Base-by-base conservation (phyloP, 2,888 invertebrate species). In the Dicycla oo region DNA sequence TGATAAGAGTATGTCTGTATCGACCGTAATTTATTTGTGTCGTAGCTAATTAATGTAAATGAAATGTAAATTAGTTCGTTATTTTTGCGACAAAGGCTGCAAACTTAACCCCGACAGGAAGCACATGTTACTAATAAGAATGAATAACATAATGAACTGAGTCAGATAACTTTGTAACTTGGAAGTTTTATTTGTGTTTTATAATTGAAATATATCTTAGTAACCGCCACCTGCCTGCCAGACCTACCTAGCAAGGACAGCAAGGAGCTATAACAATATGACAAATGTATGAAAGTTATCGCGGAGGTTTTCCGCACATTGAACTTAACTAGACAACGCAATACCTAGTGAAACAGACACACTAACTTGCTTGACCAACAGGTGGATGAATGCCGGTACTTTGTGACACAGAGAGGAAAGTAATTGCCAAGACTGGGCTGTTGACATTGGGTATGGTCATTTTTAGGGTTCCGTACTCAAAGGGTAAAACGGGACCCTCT, bases 41-140 rank as follows among this genome's bases (percentile, higher is more conserved):
- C 62, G 40, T 38, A 51, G 68, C 60, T 76, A 71, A 82, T 77
- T 76, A 64, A 65, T 65, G 69, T 67, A 49, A 60, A 43, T 38
- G 49, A 58, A 56, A 74, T 76, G 72, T 47, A 63, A 79, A 84
- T 77, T 60, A 43, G 23, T 54, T 81, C 43, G 62, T 72, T 79
- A 72, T 66, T 81, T 70, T 73, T 30, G 64, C 62, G 76, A 47
- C 34, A 49, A 34, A 58, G 13, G 20, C 20, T 49, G 34, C n/a
- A 40, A 62, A 38, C 34, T 11, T 64, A 38, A 63, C 45, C 57
- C 43, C 34, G 51, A 53, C 63, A 71, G 56, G 69, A 64, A n/a
- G n/a, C n/a, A n/a, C n/a, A n/a, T 69, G 68, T 65, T 18, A 51
- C 51, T 69, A 78, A 70, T 65, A 20, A 61, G 15, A 67, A 49